Evolutionary conservation across 2,113 vertebrate genomes (phyloP).

Genomic region (Peromyscus polionotus): DNA sequence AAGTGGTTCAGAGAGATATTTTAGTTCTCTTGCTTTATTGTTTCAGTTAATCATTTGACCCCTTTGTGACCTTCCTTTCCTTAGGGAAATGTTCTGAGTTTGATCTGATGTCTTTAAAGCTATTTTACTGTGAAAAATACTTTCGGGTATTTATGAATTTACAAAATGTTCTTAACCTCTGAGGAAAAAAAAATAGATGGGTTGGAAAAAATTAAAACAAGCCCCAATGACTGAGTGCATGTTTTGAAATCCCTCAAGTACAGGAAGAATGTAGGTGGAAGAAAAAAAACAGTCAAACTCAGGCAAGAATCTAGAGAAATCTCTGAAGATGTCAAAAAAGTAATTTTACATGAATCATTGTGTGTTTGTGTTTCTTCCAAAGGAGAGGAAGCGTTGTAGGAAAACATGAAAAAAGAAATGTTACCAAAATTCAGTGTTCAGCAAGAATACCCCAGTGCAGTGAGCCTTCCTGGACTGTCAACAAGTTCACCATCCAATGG

Average conservation of each 20-base stretch:
- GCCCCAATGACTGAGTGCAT: conserved; percentile 54
- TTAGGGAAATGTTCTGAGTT: conserved; percentile 53
- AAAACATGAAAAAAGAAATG: not conserved
- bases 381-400: not conserved
- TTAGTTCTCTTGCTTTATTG: conserved; percentile 55
- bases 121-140: conserved; percentile 61
- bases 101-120: conserved; percentile 57
- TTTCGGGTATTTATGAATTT: conserved; percentile 72
- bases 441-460: not conserved
- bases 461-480: not conserved
- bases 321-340: conserved; percentile 49
- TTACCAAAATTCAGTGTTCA: conserved; percentile 37
- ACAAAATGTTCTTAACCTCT: conserved; percentile 70
- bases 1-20: conserved; percentile 41
- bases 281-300: not conserved
- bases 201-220: conserved; percentile 71
- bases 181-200: conserved; percentile 59
- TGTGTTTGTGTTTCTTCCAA: conserved; percentile 21
- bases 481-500: not conserved
- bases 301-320: conserved; percentile 48
- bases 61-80: conserved; percentile 61
- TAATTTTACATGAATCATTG: not conserved
- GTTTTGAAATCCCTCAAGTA: conserved; percentile 66
- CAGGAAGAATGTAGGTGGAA: conserved; percentile 64
- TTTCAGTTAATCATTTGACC: conserved; percentile 67